These are phyloP conservation scores for Acanthosepion lycidas DNA, from an alignment of 2,888 invertebrate genomes.

Conservation along the genomic window DNA sequence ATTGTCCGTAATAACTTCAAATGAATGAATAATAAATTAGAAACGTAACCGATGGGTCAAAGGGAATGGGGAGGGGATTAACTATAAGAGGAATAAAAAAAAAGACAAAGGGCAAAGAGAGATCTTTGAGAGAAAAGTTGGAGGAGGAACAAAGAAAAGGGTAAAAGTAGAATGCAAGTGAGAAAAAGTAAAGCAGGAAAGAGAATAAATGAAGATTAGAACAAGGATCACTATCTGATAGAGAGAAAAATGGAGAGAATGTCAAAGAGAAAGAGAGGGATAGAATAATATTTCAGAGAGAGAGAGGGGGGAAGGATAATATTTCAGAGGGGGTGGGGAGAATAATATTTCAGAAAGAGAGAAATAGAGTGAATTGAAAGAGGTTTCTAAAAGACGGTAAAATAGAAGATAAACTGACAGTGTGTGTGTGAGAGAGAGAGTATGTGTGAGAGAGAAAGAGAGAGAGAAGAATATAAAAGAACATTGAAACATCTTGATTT, in stretches of 20 bases:
- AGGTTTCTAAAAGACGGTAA: neutral
- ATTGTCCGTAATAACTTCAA: neutral
- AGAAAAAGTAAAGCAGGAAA: neutral
- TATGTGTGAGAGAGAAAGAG: neutral
- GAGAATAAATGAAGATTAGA: neutral
- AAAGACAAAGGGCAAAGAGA: neutral
- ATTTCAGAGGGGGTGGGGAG: too few species aligned
- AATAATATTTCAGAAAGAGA: too few species aligned
- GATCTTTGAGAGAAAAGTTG: too few species aligned
- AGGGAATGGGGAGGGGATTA: neutral
- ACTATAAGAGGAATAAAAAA: neutral
- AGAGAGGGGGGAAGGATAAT: too few species aligned
- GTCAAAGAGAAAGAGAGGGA: too few species aligned
- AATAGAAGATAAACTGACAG: neutral
- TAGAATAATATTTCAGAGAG: too few species aligned
- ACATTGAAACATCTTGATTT: too few species aligned
- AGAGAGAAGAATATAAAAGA: neutral
- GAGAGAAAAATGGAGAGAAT: too few species aligned
- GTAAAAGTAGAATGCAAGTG: neutral
- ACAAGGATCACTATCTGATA: too few species aligned
- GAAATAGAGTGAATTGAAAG: neutral
- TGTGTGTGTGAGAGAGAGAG: neutral
- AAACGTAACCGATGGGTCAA: neutral
- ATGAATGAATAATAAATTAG: slow-evolving; percentile 11
- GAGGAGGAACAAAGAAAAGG: neutral